These are phyloP conservation scores for Cyphomyrus plagiostoma DNA, from an alignment of 2,113 vertebrate genomes.

Conservation along the genomic window DNA sequence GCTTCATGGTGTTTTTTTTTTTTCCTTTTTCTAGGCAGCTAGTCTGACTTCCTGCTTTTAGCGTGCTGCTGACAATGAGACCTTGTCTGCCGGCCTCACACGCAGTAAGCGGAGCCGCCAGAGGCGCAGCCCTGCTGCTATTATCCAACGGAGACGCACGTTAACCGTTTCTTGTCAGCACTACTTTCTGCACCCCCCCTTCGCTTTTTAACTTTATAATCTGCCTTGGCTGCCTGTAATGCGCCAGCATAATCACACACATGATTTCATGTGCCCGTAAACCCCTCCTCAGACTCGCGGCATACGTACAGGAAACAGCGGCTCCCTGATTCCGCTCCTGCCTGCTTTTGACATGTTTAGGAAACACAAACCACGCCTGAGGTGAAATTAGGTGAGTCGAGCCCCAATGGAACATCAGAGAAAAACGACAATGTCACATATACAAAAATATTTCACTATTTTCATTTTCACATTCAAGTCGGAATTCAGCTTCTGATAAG, in stretches of 20 bases:
- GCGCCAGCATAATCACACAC: neutral
- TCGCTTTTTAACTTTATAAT: neutral
- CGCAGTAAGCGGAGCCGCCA: slow-evolving; percentile 46
- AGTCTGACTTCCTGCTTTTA: slow-evolving; percentile 60
- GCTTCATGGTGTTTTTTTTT: slow-evolving; percentile 55
- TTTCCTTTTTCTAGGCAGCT: slow-evolving; percentile 53
- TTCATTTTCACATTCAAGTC: neutral
- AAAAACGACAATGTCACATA: neutral
- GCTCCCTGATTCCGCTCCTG: neutral
- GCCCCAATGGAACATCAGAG: neutral
- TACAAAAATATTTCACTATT: neutral
- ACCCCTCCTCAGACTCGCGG: neutral
- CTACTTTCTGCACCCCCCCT: neutral
- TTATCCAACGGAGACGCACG: neutral
- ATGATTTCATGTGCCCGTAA: neutral
- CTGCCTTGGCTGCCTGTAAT: neutral
- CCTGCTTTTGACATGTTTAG: neutral
- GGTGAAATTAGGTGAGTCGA: neutral
- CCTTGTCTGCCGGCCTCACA: slow-evolving; percentile 51
- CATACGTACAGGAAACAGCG: neutral
- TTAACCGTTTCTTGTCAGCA: neutral
- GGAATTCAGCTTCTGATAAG: neutral
- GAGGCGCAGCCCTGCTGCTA: slow-evolving; percentile 33
- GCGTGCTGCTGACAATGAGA: slow-evolving; percentile 53
- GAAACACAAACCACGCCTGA: neutral